Conservation (phyloP, 1,140 invertebrate species). For the Bombus waltoni region DNA sequence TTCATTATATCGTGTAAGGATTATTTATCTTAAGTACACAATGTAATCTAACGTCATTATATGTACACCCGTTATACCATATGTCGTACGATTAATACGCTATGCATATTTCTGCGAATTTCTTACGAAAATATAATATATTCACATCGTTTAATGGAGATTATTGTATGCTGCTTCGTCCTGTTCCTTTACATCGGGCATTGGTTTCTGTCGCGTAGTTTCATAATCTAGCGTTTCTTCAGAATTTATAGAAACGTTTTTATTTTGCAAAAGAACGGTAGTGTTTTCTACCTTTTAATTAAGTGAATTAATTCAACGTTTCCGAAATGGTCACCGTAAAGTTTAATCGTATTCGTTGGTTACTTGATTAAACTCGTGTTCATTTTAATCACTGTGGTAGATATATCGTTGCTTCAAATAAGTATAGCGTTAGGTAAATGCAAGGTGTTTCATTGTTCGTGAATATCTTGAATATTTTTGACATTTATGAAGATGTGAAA, state of each 20-base stretch:
- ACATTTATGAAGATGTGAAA: neutral
- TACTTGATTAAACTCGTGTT: neutral
- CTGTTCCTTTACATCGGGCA: neutral
- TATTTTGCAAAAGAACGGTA: neutral
- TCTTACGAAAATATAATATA: constrained; percentile 73
- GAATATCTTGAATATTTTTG: constrained; percentile 1
- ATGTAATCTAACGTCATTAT: constrained; percentile 59
- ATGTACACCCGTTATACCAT: constrained; percentile 58
- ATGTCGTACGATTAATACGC: constrained; percentile 56
- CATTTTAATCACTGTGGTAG: neutral
- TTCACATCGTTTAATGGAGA: constrained; percentile 48
- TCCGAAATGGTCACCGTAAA: no score
- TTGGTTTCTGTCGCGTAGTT: no score
- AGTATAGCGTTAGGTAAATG: constrained; percentile 6
- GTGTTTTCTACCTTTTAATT: neutral
- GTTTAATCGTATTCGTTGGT: neutral
- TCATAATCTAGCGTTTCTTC: neutral
- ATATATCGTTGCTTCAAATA: neutral
- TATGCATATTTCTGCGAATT: constrained; percentile 70
- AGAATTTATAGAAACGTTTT: neutral
- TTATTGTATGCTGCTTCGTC: constrained; percentile 15
- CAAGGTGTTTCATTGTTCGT: neutral
- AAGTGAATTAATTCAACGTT: neutral
- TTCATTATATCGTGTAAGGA: constrained; percentile 46
- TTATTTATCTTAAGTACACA: constrained; percentile 53